These are phyloP conservation scores for Oriolus oriolus DNA, from an alignment of 2,113 vertebrate species.

Conservation along the genomic window DNA sequence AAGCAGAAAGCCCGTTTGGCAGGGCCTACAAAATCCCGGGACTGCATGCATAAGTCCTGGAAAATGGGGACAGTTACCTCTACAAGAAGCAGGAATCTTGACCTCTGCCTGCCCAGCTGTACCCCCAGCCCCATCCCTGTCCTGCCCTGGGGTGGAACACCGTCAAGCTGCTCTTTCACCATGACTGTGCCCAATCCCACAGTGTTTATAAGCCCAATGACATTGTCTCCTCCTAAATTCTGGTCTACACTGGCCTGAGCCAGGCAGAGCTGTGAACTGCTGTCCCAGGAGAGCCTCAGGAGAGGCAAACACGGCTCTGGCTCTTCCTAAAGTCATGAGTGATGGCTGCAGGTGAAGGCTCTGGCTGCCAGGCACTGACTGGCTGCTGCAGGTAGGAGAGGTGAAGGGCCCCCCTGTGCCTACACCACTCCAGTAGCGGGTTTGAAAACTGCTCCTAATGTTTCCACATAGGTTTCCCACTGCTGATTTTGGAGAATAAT, in stretches of 20 bases:
- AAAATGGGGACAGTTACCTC: background rate
- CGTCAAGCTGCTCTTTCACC: background rate
- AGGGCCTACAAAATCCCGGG: background rate
- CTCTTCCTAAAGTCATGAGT: background rate
- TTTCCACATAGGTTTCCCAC: background rate
- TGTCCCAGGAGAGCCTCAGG: background rate
- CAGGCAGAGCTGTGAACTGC: background rate
- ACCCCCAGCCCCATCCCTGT: background rate
- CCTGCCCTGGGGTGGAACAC: background rate
- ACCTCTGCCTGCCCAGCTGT: background rate
- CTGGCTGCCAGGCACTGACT: background rate
- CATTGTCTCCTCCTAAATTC: background rate
- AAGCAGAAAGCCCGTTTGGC: background rate
- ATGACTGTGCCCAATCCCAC: background rate
- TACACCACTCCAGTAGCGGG: background rate
- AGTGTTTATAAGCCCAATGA: background rate
- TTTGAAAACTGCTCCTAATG: background rate
- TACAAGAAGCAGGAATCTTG: background rate
- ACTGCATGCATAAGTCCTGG: background rate
- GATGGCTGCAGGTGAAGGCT: background rate
- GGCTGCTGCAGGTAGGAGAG: background rate
- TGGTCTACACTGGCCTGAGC: background rate
- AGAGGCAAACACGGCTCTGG: background rate
- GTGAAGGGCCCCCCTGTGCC: background rate
- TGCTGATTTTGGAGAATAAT: slow-evolving; percentile 7